Base-by-base conservation (phyloP, 64 coral and sea anemone species). In the Porites lutea region DNA sequence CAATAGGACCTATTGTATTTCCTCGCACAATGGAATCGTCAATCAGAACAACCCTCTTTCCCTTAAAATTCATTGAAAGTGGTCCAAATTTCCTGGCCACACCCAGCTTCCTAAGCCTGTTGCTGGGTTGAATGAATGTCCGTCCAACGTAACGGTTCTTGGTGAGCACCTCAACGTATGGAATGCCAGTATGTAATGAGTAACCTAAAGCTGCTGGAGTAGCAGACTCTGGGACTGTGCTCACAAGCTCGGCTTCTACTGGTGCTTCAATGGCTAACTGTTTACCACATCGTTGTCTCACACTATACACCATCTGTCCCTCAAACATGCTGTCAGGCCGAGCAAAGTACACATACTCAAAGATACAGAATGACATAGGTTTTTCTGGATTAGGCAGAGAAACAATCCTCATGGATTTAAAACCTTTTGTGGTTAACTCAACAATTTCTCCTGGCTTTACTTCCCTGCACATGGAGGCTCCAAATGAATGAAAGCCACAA, bases 281-380 rank as follows among this genome's bases (percentile, higher is more conserved):
- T 18, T 66, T 65, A n/a, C 96, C 96, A 91, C 93, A 95, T 13
- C 79, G 75, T 15, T 96, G 93, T 1, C 96, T 82, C n/a, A 90
- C 96, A 10, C 90, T 68, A 65, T 98, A 98, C 2, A 98, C 96
- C 96, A 95, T 98, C 77, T 98, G 96, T 11, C 93, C 96, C 71
- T 98, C 96, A 84, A 98, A 95, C n/a, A 98, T 87, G 64, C 93
- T 98, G 82, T 98, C 96, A 13, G 96, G 90, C 65, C 96, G 91
- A 22, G 96, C 93, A 95, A 98, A 98, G 69, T 98, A 98, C 2
- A 98, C 94, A 84, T 98, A 98, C 70, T 98, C 96, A 93, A 98
- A 98, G 19, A 98, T 93, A 52, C 96, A 98, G 91, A 98, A 98
- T 52, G 96, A 94, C 7, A 90, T 88, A 10, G 75, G 75, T 18